A percentile compares a stretch with the other conserved stretches of the same genome.
Evolutionary conservation across 2,113 vertebrate genomes (phyloP).

Genomic region (Muntiacus reevesi): DNA sequence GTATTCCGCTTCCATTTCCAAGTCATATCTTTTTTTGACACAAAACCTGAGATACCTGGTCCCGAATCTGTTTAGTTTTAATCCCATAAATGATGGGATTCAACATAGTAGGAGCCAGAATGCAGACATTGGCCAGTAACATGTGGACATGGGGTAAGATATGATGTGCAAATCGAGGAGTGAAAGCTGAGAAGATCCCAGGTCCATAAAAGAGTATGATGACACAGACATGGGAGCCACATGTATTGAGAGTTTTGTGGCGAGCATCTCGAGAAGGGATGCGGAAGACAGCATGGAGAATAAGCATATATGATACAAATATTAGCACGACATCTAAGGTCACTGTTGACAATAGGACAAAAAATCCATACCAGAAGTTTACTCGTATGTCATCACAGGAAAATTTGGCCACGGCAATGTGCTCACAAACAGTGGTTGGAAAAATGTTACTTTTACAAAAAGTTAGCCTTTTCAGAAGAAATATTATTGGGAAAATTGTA

Average conservation of each 20-base stretch:
- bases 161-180: slow-evolving; percentile 53
- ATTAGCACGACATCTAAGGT: slow-evolving; percentile 24
- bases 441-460: slow-evolving; percentile 29
- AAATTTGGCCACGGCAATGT: neutral
- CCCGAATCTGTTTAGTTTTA: neutral
- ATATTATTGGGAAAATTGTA: slow-evolving; percentile 15
- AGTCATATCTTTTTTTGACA: neutral
- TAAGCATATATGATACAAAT: slow-evolving; percentile 19
- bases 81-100: slow-evolving; percentile 67
- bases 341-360: neutral
- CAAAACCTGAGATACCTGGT: neutral
- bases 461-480: neutral
- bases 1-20: neutral
- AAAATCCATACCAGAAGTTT: slow-evolving; percentile 55
- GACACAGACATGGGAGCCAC: slow-evolving; percentile 71
- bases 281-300: slow-evolving; percentile 62
- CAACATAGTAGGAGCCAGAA: slow-evolving; percentile 58
- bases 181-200: slow-evolving; percentile 55
- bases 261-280: slow-evolving; percentile 24
- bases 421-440: slow-evolving; percentile 39
- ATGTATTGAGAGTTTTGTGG: slow-evolving; percentile 68
- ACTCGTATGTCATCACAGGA: slow-evolving; percentile 3
- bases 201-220: slow-evolving; percentile 76
- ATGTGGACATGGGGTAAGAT: slow-evolving; percentile 15
- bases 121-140: slow-evolving; percentile 36